Evolutionary conservation across 1,140 invertebrate species (phyloP), one percentile per base, ranked within the genome.

Genomic region (Prorops nasuta): DNA sequence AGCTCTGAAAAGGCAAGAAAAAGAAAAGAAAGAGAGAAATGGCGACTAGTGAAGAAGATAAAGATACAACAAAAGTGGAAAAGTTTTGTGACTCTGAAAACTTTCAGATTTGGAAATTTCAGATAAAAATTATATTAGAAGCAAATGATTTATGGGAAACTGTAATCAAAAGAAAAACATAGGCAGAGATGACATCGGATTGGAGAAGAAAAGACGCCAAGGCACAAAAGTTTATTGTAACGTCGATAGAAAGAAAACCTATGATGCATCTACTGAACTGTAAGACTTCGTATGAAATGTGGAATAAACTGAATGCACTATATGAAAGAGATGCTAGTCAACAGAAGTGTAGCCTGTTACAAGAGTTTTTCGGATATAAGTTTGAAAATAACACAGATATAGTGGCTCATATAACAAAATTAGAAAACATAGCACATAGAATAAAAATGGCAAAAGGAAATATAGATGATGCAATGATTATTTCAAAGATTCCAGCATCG

Each of bases 311-410:
- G 21, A 34, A 12, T 3, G 7, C n/a, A 8, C 20, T 44, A 9
- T 44, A 34, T 35, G 43, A 44, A 35, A 44, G 43, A 44, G 18
- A 44, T 21, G 21, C 10, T 3, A 19, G 35, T 1, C 32, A 44
- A 9, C 32, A 44, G 3, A 44, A 44, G 35, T 44, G 43, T 15
- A 14, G 14, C 21, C 14, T 35, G 16, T 34, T 44, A 18, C 43
- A 44, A 9, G 32, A 44, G 16, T 44, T 44, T 12, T 44, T 44
- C 4, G 31, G 35, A 19, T 44, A 44, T 35, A 44, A 44, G 10
- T 34, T 15, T 1, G 10, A 9, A 32, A 21, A 1, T 14, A 31
- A 44, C 15, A 8, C 24, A 28, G 24, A 28, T 28, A 28, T 28
- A 28, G 24, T 12, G 6, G 12, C 12, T 6, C 24, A 28, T 28